Base-by-base conservation (phyloP, 2,113 vertebrate species). In the Oenanthe oenanthe region DNA sequence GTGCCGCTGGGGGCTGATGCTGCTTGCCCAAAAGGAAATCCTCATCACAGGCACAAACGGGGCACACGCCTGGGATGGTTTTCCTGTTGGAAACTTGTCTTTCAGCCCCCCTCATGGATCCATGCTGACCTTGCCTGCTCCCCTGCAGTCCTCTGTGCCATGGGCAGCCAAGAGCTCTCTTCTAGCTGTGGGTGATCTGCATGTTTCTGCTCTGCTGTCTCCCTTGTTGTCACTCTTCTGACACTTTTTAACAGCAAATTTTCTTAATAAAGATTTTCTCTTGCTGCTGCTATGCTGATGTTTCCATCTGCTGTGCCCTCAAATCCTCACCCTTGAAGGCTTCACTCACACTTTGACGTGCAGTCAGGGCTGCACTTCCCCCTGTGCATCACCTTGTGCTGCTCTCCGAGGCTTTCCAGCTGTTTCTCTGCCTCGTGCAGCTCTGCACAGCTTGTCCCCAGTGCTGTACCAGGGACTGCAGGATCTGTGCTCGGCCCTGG, bases 381-480 rank as follows among this genome's bases (percentile, higher is more conserved):
- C 6, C 0, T 1, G 26, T 8, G 4, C 40, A 24, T 65, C 2
- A 0, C 18, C 68, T 58, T 26, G 2, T 20, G 1, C 6, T 63
- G 54, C 17, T 42, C 29, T 26, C 1, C 0, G 2, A 51, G 74
- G 56, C 36, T 56, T 56, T 56, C 60, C 67, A 75, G 34, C 51
- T 2, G 6, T 26, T 70, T 14, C 24, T 3, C 4, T 31, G 51
- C 20, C 18, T 77, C 17, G 28, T 53, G 38, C 43, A 29, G 57
- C 4, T 60, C 24, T 60, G 53, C 51, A 17, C 36, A 15, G 4
- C 25, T 3, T 20, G 6, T 66, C 51, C 63, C 70, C 12, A 11
- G 61, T 31, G 47, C 66, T 1, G 1, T 9, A 6, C 10, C 0
- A 0, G 8, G 19, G 12, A 43, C 19, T 3, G 2, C 40, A 29